Evolutionary conservation across 2,888 invertebrate species (phyloP), one percentile per base, ranked within the genome.

Genomic region (Agrochola circellaris): DNA sequence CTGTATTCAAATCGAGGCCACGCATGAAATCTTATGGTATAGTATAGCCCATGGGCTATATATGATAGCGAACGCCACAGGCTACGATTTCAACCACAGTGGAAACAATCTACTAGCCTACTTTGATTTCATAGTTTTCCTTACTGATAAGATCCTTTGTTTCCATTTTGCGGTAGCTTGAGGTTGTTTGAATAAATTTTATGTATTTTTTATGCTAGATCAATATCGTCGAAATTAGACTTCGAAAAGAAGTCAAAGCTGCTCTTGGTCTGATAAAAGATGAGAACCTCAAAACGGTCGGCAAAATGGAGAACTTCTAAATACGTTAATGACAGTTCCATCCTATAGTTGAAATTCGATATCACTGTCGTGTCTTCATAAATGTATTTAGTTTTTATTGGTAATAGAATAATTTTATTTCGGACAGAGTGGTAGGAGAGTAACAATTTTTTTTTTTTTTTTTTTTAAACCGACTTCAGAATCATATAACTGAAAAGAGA

Each of bases 41-140:
- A n/a, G n/a, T n/a, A n/a, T n/a, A n/a, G n/a, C n/a, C n/a, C n/a
- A n/a, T n/a, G 64, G 71, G 58, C 15, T 62, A 62, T 38, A 51
- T 4, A 38, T 9, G 58, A 23, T 67, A 71, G 34, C 2, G 5
- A 70, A 71, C 30, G 62, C 82, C 62, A 42, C 13, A 30, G 58
- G 80, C 62, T 42, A 60, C 58, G n/a, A 54, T 80, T 84, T 64
- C 45, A 64, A 64, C 17, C 38, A 3, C 38, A 34, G 30, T 23
- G n/a, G 51, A 71, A 38, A 48, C 42, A 79, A 54, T 68, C 34
- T 9, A 54, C 61, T 56, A 68, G 45, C 42, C 80, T 54, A 79
- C 69, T 82, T 70, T 60, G 38, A 73, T 84, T 84, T 74, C 74
- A 68, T 56, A 68, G 56, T 73, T 66, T 67, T 34, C 45, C 30